Percentiles rank a stretch among this genome's conserved stretches.
phyloP scores from a whole-genome alignment of 2,888 invertebrate genomes.

The Pyralis farinalis region DNA sequence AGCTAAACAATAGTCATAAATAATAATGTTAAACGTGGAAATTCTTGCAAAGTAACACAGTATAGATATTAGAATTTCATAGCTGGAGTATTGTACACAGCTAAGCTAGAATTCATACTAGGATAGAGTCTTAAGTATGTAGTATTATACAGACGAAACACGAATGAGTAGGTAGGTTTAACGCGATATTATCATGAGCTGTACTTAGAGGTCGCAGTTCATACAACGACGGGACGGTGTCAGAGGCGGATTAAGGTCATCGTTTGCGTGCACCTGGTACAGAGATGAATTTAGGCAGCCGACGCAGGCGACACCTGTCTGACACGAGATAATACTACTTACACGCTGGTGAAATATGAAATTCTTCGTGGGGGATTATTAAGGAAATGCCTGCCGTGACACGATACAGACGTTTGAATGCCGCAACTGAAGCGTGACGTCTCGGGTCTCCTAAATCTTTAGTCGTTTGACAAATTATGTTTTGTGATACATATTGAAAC shows the following conservation, averaged over 20 bases:
- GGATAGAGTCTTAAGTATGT: background rate
- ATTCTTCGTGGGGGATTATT: conserved; percentile 58
- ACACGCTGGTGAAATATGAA: conserved; percentile 71
- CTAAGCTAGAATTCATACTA: background rate
- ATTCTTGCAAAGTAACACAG: too few species aligned
- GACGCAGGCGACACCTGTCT: conserved; percentile 73
- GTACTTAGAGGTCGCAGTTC: conserved; percentile 37
- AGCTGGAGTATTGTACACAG: too few species aligned
- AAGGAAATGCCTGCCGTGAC: conserved; percentile 33
- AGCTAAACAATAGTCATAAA: too few species aligned
- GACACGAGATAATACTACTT: conserved; percentile 68
- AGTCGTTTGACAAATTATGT: too few species aligned
- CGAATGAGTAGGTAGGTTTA: background rate
- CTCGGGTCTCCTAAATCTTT: too few species aligned
- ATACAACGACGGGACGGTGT: conserved; percentile 28
- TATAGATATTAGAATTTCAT: too few species aligned
- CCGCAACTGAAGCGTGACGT: conserved; percentile 11
- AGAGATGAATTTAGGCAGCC: conserved; percentile 67
- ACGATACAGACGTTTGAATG: conserved; percentile 28
- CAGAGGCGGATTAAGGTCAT: conserved; percentile 59
- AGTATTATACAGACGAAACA: background rate
- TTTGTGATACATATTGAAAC: too few species aligned
- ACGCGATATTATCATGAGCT: conserved; percentile 4
- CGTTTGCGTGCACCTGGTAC: conserved; percentile 63
- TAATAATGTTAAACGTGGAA: too few species aligned